These are phyloP conservation scores for Drosophila pandora DNA, from an alignment of 1,140 invertebrate genomes.

Conservation along the genomic window DNA sequence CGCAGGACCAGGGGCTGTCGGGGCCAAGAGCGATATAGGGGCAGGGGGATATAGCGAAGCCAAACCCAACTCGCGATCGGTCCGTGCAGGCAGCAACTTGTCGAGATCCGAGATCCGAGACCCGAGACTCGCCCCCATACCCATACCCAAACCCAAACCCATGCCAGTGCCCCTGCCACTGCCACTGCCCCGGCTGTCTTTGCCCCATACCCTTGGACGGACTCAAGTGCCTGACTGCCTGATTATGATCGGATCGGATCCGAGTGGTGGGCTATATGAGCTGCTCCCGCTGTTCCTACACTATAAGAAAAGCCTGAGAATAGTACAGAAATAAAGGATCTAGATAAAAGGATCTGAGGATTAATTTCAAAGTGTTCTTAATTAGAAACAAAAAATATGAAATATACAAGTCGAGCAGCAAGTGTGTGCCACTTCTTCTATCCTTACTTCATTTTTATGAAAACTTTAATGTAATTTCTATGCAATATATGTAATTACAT, in stretches of 20 bases:
- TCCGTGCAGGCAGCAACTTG: conserved; percentile 77
- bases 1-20: conserved; percentile 28
- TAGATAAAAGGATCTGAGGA: too few relatives aligned
- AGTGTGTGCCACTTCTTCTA: too few relatives aligned
- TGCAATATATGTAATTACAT: background rate
- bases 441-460: background rate
- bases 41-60: conserved; percentile 33
- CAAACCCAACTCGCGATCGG: conserved; percentile 56
- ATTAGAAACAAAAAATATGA: too few relatives aligned
- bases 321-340: too few relatives aligned
- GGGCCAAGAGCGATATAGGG: conserved; percentile 13
- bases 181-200: background rate
- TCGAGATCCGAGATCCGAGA: conserved; percentile 52
- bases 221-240: conserved; percentile 63
- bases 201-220: conserved; percentile 54
- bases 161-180: background rate
- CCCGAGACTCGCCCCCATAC: conserved; percentile 27
- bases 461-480: background rate
- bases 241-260: conserved; percentile 73
- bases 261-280: conserved; percentile 63
- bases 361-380: too few relatives aligned
- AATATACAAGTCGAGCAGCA: too few relatives aligned
- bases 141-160: background rate
- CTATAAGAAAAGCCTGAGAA: background rate
- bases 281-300: conserved; percentile 40